A percentile compares a stretch with the other conserved stretches of the same genome.
Conservation (phyloP, 2,113 vertebrate species). For the Microtus richardsoni region DNA sequence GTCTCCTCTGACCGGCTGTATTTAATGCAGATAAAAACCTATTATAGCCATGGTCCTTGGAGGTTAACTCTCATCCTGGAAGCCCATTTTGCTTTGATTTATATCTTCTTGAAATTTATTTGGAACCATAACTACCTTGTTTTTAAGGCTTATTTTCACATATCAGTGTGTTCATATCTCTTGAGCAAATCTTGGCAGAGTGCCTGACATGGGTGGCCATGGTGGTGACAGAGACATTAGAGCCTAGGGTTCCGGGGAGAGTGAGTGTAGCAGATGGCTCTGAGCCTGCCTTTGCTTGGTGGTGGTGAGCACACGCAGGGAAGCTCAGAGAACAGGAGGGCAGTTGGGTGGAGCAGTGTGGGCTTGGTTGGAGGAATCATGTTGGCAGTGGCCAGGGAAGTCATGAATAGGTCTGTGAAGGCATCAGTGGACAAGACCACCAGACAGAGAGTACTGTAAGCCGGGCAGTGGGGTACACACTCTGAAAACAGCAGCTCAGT, state of each 20-base stretch:
- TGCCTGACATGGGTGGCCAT: fast-evolving
- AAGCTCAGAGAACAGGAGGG: fast-evolving
- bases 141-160: neutral
- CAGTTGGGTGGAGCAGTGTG: fast-evolving
- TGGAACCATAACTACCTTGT: neutral
- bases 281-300: fast-evolving
- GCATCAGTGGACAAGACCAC: fast-evolving
- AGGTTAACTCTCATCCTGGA: neutral
- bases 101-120: neutral
- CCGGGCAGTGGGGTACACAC: fast-evolving
- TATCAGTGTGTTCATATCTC: neutral
- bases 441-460: fast-evolving
- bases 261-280: fast-evolving
- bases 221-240: fast-evolving
- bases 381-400: fast-evolving
- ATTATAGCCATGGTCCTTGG: neutral
- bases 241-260: fast-evolving
- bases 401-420: fast-evolving
- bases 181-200: no score
- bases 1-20: neutral
- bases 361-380: neutral
- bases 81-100: neutral
- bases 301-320: fast-evolving
- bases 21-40: conserved; percentile 56
- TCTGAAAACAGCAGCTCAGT: fast-evolving